Percentiles rank a stretch among this genome's conserved stretches.
Conservation (phyloP, 1,140 invertebrate species). For the Eulimnadia texana region DNA sequence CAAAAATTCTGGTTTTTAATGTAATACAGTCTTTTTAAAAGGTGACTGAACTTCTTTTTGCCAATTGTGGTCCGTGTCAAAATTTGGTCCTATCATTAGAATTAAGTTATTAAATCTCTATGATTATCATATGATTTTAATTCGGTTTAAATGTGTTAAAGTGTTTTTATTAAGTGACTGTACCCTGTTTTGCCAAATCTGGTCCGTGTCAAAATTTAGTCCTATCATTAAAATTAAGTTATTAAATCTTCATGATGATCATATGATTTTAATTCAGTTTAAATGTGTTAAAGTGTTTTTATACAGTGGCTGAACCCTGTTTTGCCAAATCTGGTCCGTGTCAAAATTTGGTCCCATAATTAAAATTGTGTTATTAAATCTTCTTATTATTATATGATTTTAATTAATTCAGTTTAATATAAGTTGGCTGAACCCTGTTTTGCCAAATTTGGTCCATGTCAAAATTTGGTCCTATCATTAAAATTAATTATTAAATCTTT, state of each 20-base stretch:
- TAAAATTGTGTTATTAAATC: not conserved
- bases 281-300: not conserved
- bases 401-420: not conserved
- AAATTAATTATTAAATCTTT: not conserved
- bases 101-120: not conserved
- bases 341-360: not conserved
- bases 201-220: not conserved
- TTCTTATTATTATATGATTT: not conserved
- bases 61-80: not conserved
- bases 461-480: not conserved
- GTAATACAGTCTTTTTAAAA: not conserved
- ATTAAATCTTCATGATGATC: not conserved
- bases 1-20: not conserved
- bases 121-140: not conserved
- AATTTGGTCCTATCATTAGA: not conserved
- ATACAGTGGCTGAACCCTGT: not conserved
- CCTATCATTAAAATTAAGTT: not conserved
- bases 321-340: not conserved
- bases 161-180: not conserved
- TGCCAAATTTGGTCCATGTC: not conserved
- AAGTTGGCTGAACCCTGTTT: not conserved
- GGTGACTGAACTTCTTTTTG: not conserved
- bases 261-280: not conserved
- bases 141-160: not conserved
- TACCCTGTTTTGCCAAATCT: not conserved